These are phyloP conservation scores for Saiga tatarica DNA, from an alignment of 2,113 vertebrate species.

Conservation along the genomic window DNA sequence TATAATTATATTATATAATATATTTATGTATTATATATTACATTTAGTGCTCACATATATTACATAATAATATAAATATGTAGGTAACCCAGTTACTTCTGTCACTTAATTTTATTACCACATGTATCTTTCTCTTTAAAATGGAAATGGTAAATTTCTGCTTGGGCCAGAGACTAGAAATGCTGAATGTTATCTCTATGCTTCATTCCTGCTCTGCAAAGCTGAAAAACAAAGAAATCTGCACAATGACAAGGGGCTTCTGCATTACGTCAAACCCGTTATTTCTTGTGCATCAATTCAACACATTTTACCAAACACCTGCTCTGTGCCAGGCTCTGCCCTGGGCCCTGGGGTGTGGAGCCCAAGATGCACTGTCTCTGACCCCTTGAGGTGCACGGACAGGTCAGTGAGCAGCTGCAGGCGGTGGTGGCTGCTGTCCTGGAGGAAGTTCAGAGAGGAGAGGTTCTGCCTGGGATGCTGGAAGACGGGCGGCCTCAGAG, in stretches of 20 bases:
- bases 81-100: background rate
- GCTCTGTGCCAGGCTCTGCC: background rate
- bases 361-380: background rate
- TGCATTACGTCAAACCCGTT: background rate
- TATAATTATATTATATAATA: background rate
- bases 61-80: background rate
- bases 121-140: background rate
- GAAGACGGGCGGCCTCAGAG: rapidly evolving
- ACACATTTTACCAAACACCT: background rate
- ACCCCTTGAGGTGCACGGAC: background rate
- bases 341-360: background rate
- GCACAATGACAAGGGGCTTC: background rate
- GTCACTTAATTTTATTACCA: background rate
- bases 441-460: background rate
- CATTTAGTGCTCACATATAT: background rate
- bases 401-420: background rate
- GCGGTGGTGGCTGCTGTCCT: background rate
- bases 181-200: background rate
- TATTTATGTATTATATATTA: background rate
- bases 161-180: background rate
- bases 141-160: background rate
- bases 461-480: background rate
- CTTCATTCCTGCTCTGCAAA: background rate
- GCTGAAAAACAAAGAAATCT: background rate
- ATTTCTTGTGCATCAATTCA: background rate